Conservation (phyloP, 2,113 vertebrate genomes). For the Nycticebus coucang region DNA sequence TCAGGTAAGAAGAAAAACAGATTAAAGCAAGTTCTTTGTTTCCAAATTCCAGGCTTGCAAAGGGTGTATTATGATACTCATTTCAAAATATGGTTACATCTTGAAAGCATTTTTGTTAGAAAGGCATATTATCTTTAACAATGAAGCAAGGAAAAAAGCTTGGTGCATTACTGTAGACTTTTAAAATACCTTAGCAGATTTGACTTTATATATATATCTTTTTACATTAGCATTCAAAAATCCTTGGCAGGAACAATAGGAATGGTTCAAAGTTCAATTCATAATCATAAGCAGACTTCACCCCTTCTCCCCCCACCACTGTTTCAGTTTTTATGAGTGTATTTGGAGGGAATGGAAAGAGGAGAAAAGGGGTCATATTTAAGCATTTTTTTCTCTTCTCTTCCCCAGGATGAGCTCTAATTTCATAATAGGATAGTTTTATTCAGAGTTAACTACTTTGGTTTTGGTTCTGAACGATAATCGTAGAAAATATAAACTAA, state of each 20-base stretch:
- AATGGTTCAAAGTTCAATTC: slow-evolving; percentile 84
- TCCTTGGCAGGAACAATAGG: slow-evolving; percentile 80
- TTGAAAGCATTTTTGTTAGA: slow-evolving; percentile 80
- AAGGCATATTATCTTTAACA: slow-evolving; percentile 76
- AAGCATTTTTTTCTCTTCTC: slow-evolving; percentile 53
- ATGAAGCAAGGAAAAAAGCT: slow-evolving; percentile 56
- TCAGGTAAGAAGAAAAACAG: slow-evolving; percentile 77
- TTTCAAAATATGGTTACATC: slow-evolving; percentile 81
- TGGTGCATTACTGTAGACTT: slow-evolving; percentile 58
- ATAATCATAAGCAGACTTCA: slow-evolving; percentile 87
- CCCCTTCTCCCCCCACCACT: background rate
- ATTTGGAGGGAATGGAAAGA: background rate
- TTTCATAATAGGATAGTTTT: slow-evolving; percentile 82
- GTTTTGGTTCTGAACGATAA: slow-evolving; percentile 74
- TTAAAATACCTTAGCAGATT: slow-evolving; percentile 77
- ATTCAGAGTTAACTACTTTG: slow-evolving; percentile 82
- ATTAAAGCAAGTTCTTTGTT: slow-evolving; percentile 82
- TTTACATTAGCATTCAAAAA: slow-evolving; percentile 80
- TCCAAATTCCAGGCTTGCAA: slow-evolving; percentile 78
- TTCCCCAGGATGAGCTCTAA: slow-evolving; percentile 74
- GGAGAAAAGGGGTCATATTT: slow-evolving; percentile 60
- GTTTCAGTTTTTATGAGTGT: slow-evolving; percentile 29
- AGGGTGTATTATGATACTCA: slow-evolving; percentile 74
- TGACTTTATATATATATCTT: slow-evolving; percentile 67
- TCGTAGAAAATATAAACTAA: slow-evolving; percentile 81